Percentiles rank a stretch among this genome's conserved stretches.
Conservation (phyloP, 2,113 vertebrate species). For the Caranx ignobilis region DNA sequence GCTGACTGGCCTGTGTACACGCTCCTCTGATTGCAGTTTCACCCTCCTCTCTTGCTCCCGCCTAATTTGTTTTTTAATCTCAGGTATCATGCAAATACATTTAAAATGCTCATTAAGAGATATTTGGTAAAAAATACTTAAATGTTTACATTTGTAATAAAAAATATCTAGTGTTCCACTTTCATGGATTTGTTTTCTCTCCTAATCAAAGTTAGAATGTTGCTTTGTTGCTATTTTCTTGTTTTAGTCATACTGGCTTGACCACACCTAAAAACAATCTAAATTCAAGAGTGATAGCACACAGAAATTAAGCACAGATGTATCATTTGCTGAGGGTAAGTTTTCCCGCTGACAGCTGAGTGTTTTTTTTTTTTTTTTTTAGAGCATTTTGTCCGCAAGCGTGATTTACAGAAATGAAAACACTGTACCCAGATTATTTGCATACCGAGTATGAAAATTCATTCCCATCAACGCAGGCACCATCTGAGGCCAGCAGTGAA, state of each 20-base stretch:
- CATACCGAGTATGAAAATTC: neutral
- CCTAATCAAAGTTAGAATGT: neutral
- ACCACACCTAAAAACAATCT: neutral
- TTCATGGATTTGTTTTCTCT: neutral
- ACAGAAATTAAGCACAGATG: neutral
- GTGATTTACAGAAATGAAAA: neutral
- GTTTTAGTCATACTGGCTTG: neutral
- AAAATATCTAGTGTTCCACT: neutral
- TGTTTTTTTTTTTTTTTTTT: neutral
- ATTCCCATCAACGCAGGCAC: neutral
- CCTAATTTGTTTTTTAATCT: neutral
- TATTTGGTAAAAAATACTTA: neutral
- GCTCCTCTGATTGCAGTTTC: neutral
- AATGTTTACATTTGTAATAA: neutral
- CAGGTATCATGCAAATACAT: neutral
- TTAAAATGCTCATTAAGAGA: neutral
- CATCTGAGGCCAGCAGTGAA: neutral
- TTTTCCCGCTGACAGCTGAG: too few species aligned
- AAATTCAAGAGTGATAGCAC: neutral
- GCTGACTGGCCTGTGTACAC: neutral
- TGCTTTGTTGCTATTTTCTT: neutral
- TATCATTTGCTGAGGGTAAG: neutral
- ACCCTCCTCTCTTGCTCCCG: neutral
- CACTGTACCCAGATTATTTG: neutral
- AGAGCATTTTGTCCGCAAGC: neutral